Evolutionary conservation across 2,797 vertebrate species (phyloP), one percentile per base, ranked within the genome.

Genomic region (Nannoperca obscura): DNA sequence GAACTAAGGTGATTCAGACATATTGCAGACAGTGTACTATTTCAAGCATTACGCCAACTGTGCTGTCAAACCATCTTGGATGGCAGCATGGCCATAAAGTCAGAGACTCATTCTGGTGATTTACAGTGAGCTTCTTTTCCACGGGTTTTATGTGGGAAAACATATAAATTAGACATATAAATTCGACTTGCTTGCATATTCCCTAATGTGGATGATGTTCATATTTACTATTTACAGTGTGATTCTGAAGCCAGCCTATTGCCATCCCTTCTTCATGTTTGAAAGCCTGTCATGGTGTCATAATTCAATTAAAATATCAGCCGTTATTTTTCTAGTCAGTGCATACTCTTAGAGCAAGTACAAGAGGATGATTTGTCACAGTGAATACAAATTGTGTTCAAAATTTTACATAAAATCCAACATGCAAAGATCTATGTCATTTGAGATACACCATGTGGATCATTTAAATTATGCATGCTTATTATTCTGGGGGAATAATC

Each of bases 1-100:
- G 67, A 81, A 67, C 79, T 77, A 82, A 81, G 63, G 80, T 91
- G 89, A 92, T 91, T 91, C 89, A 91, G 82, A 91, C 80, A 88
- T 86, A 91, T 80, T 80, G 87, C 84, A 59, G 59, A 71, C 77
- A 63, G 77, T 59, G 22, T 84, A 76, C 85, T 87, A 86, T 88
- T 88, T 91, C 89, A 86, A 83, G 80, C 77, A 88, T 87, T 86
- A 89, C 78, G 87, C 85, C 87, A 84, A 83, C 72, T 72, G 75
- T 59, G 77, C 82, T 80, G 83, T 84, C 40, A 24, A 81, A 82
- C 47, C 57, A 53, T 70, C 86, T 67, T 76, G 67, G 69, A 86
- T 61, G 59, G 72, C 75, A 71, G 68, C 61, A 8, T 20, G 12
- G 61, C 85, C 69, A 63, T 93, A 90, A 92, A 93, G 86, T 84